A percentile compares a stretch with the other conserved stretches of the same genome.
Conservation (phyloP, 2,113 vertebrate genomes). For the Electrona antarctica region DNA sequence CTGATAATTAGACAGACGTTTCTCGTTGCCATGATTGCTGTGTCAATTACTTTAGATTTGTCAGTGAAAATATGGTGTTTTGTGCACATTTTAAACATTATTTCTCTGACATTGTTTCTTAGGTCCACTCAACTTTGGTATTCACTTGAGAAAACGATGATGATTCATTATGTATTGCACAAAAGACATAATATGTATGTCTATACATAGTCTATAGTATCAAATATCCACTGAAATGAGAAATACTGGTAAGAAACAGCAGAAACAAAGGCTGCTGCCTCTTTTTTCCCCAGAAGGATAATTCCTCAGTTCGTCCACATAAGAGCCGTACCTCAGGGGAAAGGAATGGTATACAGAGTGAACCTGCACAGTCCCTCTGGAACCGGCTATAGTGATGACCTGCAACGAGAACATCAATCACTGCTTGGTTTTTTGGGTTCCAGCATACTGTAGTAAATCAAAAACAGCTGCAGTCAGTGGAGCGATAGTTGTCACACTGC, state of each 20-base stretch:
- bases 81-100: too few species aligned
- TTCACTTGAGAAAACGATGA: too few species aligned
- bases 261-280: conserved; percentile 37
- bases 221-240: conserved; percentile 22
- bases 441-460: conserved; percentile 38
- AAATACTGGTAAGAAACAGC: conserved; percentile 18
- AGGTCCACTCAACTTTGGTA: too few species aligned
- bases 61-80: too few species aligned
- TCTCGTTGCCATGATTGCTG: too few species aligned
- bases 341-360: conserved; percentile 47
- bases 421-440: conserved; percentile 9
- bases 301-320: conserved; percentile 64
- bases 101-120: too few species aligned
- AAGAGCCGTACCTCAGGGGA: conserved; percentile 60
- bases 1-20: too few species aligned
- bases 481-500: background rate
- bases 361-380: conserved; percentile 44
- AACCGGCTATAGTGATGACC: conserved; percentile 27
- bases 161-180: background rate
- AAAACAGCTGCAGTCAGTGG: conserved; percentile 18
- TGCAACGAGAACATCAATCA: conserved; percentile 48
- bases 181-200: background rate
- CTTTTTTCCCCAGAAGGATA: conserved; percentile 44
- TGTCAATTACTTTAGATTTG: too few species aligned
- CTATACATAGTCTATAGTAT: too few species aligned